A percentile compares a stretch with the other conserved stretches of the same genome.
Evolutionary conservation across 2,888 invertebrate genomes (phyloP).

Genomic region (Allolobophora icterica): DNA sequence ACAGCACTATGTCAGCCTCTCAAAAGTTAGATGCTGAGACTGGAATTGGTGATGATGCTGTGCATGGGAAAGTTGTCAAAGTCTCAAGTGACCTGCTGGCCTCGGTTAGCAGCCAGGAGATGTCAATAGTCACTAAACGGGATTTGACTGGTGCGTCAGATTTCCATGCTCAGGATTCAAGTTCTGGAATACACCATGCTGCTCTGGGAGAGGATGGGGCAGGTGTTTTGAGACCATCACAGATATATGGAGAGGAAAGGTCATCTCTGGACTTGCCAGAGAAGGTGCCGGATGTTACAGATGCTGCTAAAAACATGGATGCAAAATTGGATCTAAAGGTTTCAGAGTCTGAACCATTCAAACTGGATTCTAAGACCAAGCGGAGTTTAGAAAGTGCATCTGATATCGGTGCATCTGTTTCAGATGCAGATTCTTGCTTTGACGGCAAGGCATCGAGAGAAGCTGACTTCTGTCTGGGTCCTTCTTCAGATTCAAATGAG

Average conservation of each 20-base stretch:
- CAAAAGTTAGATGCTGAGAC: not conserved
- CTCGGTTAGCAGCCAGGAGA: too few species aligned
- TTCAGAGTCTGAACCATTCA: not conserved
- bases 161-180: not conserved
- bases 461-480: not conserved
- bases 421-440: not conserved
- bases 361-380: not conserved
- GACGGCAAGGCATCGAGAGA: not conserved
- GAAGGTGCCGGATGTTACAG: not conserved
- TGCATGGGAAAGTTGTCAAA: not conserved
- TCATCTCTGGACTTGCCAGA: not conserved
- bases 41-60: not conserved
- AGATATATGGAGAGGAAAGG: not conserved
- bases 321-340: not conserved
- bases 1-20: not conserved
- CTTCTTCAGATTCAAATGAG: not conserved
- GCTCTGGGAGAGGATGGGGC: not conserved
- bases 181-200: not conserved
- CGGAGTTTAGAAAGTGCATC: not conserved
- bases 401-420: not conserved
- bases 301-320: not conserved
- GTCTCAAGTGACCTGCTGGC: not conserved
- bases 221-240: not conserved
- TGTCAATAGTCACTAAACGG: too few species aligned
- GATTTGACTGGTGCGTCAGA: too few species aligned